Conservation (phyloP, 2,888 invertebrate species). For the Piscicola geometra region DNA sequence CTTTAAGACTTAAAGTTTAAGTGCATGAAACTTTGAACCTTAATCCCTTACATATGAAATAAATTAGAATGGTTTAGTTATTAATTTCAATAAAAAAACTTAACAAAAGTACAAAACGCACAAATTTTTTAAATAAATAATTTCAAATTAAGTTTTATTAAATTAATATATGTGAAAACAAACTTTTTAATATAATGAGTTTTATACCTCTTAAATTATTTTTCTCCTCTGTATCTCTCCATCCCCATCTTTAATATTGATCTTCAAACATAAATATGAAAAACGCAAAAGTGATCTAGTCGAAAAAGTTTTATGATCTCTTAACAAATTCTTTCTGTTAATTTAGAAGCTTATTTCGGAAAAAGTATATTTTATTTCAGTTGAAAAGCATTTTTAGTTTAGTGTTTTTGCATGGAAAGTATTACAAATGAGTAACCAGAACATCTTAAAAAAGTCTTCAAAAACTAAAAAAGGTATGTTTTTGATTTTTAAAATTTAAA, state of each 20-base stretch:
- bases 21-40: no score
- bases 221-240: not conserved
- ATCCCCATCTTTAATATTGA: conserved; percentile 3
- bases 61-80: no score
- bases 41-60: no score
- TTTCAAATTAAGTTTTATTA: not conserved
- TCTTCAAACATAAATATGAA: not conserved
- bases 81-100: no score
- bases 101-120: no score
- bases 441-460: not conserved
- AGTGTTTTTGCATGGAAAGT: no score
- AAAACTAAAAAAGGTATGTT: conserved; percentile 1
- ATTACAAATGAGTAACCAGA: not conserved
- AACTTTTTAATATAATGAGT: no score
- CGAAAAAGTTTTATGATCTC: not conserved
- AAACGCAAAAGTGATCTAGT: not conserved
- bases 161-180: no score
- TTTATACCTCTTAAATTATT: not conserved
- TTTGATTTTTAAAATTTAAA: no score
- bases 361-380: not conserved
- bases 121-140: not conserved
- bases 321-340: not conserved
- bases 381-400: no score
- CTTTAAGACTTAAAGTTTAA: no score
- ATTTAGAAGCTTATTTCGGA: not conserved